Evolutionary conservation across 2,888 invertebrate species (phyloP), one percentile per base, ranked within the genome.

Genomic region (Phaedon cochleariae): DNA sequence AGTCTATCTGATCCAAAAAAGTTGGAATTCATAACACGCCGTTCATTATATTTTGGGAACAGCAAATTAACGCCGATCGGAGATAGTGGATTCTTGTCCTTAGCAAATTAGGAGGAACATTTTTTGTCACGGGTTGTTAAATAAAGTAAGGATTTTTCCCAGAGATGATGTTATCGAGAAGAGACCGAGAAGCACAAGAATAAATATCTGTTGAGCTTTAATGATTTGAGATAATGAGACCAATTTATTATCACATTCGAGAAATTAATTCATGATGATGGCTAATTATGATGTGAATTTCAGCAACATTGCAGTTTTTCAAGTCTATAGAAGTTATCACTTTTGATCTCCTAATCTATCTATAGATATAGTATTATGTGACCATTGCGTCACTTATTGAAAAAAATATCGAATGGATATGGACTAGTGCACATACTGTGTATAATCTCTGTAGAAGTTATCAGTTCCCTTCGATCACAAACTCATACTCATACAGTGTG

Each of bases 41-140:
- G 62, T 59, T 60, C 65, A 51, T 41, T 67, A 65, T 73, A 73
- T 73, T 73, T 73, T 60, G 51, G 68, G 71, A 71, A 67, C 67
- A 68, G 68, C 65, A 70, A 71, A 72, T 73, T 72, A 70, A 70
- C 67, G 52, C 65, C 66, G 68, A 71, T 73, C 68, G 70, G 65
- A 72, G 62, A 69, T 72, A 65, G 67, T 66, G 63, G 63, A 63
- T 63, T 59, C 66, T 71, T 71, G 71, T 73, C 60, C 60, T 37
- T 45, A 51, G 45, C 68, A 67, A 73, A 73, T 71, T 70, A 62
- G 55, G 64, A 58, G 64, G 65, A 69, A 70, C 73, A 67, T 69
- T 69, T 68, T 64, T 59, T 62, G 69, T 64, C 63, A 71, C 65
- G 68, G 71, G 48, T 62, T 55, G 64, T 69, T 64, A 46, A 46